A percentile compares a stretch with the other conserved stretches of the same genome.
Conservation (phyloP, 2,888 invertebrate species). For the Polydrusus pterygomalis region DNA sequence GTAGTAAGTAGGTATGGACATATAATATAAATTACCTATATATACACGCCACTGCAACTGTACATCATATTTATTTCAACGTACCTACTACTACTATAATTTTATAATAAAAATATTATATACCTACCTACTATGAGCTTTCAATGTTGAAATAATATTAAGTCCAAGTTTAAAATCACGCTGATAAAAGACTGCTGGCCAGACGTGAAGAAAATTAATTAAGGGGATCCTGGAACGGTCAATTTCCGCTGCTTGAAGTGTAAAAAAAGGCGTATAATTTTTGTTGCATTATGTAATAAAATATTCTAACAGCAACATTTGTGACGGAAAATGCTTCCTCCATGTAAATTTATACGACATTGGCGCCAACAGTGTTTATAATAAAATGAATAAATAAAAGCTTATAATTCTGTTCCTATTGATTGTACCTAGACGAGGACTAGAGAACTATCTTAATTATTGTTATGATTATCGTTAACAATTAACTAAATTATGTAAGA, state of each 20-base stretch:
- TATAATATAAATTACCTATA: too few species aligned
- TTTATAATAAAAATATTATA: too few species aligned
- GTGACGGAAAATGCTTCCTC: constrained; percentile 12
- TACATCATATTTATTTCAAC: too few species aligned
- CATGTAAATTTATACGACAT: constrained; percentile 21
- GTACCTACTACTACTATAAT: too few species aligned
- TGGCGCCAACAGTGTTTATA: constrained; percentile 14
- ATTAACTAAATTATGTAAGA: not conserved
- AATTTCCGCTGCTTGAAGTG: constrained; percentile 24
- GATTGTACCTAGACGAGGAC: not conserved
- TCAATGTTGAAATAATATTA: not conserved
- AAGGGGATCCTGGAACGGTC: constrained; percentile 22
- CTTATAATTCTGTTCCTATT: constrained; percentile 10
- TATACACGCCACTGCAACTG: too few species aligned
- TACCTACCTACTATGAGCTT: not conserved
- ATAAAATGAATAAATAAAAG: not conserved
- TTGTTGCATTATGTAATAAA: constrained; percentile 26
- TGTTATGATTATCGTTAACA: not conserved
- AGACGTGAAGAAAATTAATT: constrained; percentile 33
- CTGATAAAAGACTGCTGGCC: not conserved
- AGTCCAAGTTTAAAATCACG: constrained; percentile 7
- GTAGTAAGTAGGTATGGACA: too few species aligned
- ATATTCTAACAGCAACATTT: constrained; percentile 16
- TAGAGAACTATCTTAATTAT: constrained; percentile 4
- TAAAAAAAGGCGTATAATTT: constrained; percentile 29